Evolutionary conservation across 2,113 vertebrate species (phyloP), one percentile per base, ranked within the genome.

Genomic region (Asarcornis scutulata): DNA sequence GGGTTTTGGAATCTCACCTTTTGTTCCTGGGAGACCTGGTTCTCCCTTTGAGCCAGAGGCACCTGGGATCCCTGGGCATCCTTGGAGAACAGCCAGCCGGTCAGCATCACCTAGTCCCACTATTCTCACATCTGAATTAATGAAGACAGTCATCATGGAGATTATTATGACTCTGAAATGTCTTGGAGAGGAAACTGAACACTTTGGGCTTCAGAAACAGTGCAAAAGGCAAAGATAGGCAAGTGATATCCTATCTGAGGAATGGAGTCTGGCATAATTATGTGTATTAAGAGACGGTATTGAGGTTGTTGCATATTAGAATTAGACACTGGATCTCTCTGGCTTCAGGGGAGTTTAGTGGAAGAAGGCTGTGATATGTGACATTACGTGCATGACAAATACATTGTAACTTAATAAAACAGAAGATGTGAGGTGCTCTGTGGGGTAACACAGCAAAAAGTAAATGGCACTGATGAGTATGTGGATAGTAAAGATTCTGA

Each of bases 61-160:
- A 36, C 91, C 96, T 63, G 93, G 80, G 44, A 58, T 89, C 16
- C 95, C 96, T 60, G 95, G 89, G 68, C 96, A 96, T 56, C 95
- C 95, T 71, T 84, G 96, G 62, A 96, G 86, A 86, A 95, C 1
- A 21, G 95, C 6, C 0, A 94, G 62, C 29, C 17, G 78, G 22
- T 92, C 93, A 34, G 77, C 73, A 53, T 92, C 68, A 64, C 71
- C 23, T 7, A 96, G 52, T 83, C 95, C 93, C 55, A 95, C 80
- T 69, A 94, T 62, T 82, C 36, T 96, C 46, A 95, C 73, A 23
- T 94, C 96, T 96, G 81, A 36, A 36, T 44, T 84, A 91, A 91
- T 29, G 14, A 86, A 80, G 44, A 86, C 18, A 88, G 56, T 34
- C 17, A 60, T 91, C 29, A 20, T 48, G 40, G 62, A 95, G 73